phyloP scores from a whole-genome alignment of 2,888 invertebrate genomes.

The Neria commutata region DNA sequence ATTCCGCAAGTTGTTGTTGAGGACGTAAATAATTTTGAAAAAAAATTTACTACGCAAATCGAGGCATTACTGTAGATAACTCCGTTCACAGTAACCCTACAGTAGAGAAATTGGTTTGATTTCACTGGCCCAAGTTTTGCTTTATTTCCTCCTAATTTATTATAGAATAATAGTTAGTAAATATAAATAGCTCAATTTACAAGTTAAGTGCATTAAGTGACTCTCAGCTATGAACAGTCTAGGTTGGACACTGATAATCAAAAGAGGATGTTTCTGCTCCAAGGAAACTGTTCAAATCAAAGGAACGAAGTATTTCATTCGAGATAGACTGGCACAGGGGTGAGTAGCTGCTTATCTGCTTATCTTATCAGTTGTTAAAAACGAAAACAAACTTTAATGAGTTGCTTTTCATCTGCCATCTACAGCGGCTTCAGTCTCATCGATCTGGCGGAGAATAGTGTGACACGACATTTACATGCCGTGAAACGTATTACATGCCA shows the following conservation, averaged over 20 bases:
- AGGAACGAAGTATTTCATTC: slow-evolving; percentile 71
- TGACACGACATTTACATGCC: slow-evolving; percentile 72
- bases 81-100: too few species aligned
- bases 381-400: neutral
- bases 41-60: too few species aligned
- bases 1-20: too few species aligned
- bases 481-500: slow-evolving; percentile 83
- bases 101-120: too few species aligned
- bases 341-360: slow-evolving; percentile 34
- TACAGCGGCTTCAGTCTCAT: slow-evolving; percentile 82
- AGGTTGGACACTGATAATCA: slow-evolving; percentile 72
- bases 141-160: too few species aligned
- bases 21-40: too few species aligned
- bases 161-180: slow-evolving; percentile 27
- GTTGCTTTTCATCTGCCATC: slow-evolving; percentile 37
- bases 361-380: slow-evolving; percentile 1
- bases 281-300: slow-evolving; percentile 75
- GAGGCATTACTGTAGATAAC: too few species aligned
- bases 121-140: too few species aligned
- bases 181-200: neutral
- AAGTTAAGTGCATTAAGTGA: neutral
- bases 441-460: slow-evolving; percentile 73
- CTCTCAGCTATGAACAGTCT: slow-evolving; percentile 68
- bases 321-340: slow-evolving; percentile 79
- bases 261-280: slow-evolving; percentile 78